Base-by-base conservation (phyloP, 2,888 invertebrate genomes). In the Unio pictorum region DNA sequence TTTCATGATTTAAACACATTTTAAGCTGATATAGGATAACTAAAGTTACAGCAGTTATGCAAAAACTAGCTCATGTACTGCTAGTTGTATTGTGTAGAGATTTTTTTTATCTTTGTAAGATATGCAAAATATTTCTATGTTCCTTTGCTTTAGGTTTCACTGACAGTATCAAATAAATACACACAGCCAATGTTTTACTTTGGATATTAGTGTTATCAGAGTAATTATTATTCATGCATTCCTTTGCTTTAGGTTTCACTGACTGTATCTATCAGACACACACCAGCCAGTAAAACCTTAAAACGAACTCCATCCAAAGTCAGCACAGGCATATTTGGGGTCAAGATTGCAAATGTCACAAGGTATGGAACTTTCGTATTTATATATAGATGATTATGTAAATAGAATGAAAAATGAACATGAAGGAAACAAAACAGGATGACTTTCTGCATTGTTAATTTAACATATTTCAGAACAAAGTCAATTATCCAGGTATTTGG, bases 291-390 rank as follows among this genome's bases (percentile, higher is more conserved):
- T 91, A 94, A 95, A 66, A 95, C 95, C 17, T 92, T 95, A 80
- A 92, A 95, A 81, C 92, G 96, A 86, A 95, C 95, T 81, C 96
- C 96, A 76, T 94, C 95, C 68, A 94, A 95, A 71, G 95, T 96
- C 91, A 94, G 95, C 70, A 95, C 95, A 80, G 95, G 96, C 72
- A 92, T 96, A 65, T 97, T 97, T 91, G 97, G 96, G 71, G 95
- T 96, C 84, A 96, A 95, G 92, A 95, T 97, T 90, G 93, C 94
- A 84, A 94, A 94, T 90, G 95, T 96, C 81, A 94, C 95, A 93
- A 96, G 95, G 96, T 96, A 87, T 91, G 94, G 91, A 56, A 62
- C 55, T 57, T 45, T n/a, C 0, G 18, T 20, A 11, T 28, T 23
- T 4, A 4, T 23, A 26, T n/a, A 56, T 28, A 59, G 11, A 11